These are phyloP conservation scores for Erethizon dorsatum DNA, from an alignment of 2,797 vertebrate genomes.

Conservation along the genomic window DNA sequence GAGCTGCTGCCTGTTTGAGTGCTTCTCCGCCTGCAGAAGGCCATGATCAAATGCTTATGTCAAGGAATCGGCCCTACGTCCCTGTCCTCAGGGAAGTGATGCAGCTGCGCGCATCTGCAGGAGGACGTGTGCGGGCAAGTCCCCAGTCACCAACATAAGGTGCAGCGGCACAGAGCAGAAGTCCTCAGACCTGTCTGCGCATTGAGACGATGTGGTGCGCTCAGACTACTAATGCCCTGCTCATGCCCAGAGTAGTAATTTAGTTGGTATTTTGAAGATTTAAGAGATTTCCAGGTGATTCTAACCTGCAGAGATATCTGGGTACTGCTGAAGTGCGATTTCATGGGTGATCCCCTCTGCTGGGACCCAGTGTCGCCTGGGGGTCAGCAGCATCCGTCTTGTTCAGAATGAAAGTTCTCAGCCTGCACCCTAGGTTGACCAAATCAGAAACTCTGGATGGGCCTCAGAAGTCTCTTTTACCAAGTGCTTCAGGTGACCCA, in stretches of 20 bases:
- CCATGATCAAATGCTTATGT: too few species aligned
- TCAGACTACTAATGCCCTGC: not conserved
- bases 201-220: not conserved
- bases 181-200: not conserved
- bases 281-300: not conserved
- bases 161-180: not conserved
- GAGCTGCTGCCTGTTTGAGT: not conserved
- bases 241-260: not conserved
- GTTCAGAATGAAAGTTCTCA: not conserved
- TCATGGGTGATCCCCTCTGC: not conserved
- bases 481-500: not conserved
- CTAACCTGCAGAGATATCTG: not conserved
- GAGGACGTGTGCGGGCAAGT: too few species aligned
- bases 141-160: not conserved
- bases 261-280: not conserved
- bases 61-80: not conserved
- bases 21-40: not conserved
- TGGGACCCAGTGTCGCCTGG: too few species aligned
- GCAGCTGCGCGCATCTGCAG: rapidly evolving
- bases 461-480: not conserved
- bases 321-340: not conserved
- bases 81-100: not conserved
- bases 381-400: not conserved
- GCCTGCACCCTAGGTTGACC: not conserved
- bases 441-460: not conserved